Base-by-base conservation (phyloP, 2,888 invertebrate species). In the Coremacera marginata region DNA sequence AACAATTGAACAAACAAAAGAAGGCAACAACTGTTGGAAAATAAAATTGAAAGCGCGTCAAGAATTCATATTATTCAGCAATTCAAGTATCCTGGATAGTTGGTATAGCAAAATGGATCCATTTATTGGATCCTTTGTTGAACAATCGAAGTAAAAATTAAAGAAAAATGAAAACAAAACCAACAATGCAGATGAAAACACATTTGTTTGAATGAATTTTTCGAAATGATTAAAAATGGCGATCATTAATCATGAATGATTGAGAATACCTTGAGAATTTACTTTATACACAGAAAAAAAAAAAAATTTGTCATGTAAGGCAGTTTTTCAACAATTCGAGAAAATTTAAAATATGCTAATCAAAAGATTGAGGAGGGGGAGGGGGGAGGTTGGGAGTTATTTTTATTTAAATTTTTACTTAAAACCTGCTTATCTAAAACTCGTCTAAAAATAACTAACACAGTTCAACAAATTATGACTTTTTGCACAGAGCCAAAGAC, bases 1-100 rank as follows among this genome's bases (percentile, higher is more conserved):
- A n/a, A 62, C 8, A n/a, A 7, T 19, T 60, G 25, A 27, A 72
- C 5, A 25, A 49, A 55, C 9, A 62, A 72, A 44, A 60, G 22
- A 25, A 49, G 25, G 31, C 22, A 11, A 27, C 27, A 44, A 62
- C 14, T n/a, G 52, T 19, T n/a, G 19, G 9, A 7, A 49, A 34
- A 51, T 70, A 19, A 34, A 14, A 72, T 22, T 25, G 77, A 70
- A 77, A 73, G 5, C 55, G 25, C 60, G 77, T 77, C 79, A 79
- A 70, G 73, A 80, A 82, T 77, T 80, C 79, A 25, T 68, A 77
- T 79, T 78, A 70, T 79, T 80, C 60, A 83, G 84, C 81, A 84
- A 84, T 81, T 80, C 80, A 74, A 81, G 81, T 83, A 85, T 52
- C 57, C 44, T n/a, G 14, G 22, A n/a, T 27, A 16, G 37, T 72